Percentiles rank a stretch among this genome's conserved stretches.
Evolutionary conservation across 2,888 invertebrate species (phyloP).

Genomic region (Melieria crassipennis): DNA sequence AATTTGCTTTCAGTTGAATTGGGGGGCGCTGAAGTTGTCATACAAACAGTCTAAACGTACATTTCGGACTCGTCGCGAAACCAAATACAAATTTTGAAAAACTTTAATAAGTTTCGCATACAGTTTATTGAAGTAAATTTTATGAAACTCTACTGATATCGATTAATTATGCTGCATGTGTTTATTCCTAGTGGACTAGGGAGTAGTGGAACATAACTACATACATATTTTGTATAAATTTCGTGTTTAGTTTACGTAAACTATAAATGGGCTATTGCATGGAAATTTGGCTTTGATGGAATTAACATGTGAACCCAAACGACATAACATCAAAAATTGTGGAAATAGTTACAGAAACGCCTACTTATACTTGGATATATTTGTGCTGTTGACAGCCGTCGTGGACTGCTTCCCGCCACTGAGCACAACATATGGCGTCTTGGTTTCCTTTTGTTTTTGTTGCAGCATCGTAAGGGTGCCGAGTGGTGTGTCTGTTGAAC

Average conservation of each 20-base stretch:
- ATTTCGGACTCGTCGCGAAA: no score
- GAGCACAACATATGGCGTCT: slow-evolving; percentile 90
- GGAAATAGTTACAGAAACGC: background rate
- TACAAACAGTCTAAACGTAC: slow-evolving; percentile 29
- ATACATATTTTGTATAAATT: no score
- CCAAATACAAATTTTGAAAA: no score
- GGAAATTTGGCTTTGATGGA: slow-evolving; percentile 10
- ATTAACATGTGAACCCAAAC: slow-evolving; percentile 2
- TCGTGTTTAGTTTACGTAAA: no score
- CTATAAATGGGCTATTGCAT: slow-evolving; percentile 30
- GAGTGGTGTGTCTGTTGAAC: slow-evolving; percentile 96
- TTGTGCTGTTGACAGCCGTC: slow-evolving; percentile 53
- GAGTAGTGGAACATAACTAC: no score
- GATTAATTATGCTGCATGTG: background rate
- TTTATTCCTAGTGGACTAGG: background rate
- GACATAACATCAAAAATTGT: background rate
- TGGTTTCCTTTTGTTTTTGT: slow-evolving; percentile 94
- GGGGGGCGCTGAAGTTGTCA: slow-evolving; percentile 25
- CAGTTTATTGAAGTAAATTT: no score
- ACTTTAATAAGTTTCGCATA: no score
- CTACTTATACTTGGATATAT: slow-evolving; percentile 63
- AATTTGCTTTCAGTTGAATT: slow-evolving; percentile 42
- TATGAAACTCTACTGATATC: no score
- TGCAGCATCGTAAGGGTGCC: slow-evolving; percentile 93
- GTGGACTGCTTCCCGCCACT: slow-evolving; percentile 83